These are phyloP conservation scores for Lucilia sericata DNA, from an alignment of 1,140 invertebrate species.

Conservation along the genomic window DNA sequence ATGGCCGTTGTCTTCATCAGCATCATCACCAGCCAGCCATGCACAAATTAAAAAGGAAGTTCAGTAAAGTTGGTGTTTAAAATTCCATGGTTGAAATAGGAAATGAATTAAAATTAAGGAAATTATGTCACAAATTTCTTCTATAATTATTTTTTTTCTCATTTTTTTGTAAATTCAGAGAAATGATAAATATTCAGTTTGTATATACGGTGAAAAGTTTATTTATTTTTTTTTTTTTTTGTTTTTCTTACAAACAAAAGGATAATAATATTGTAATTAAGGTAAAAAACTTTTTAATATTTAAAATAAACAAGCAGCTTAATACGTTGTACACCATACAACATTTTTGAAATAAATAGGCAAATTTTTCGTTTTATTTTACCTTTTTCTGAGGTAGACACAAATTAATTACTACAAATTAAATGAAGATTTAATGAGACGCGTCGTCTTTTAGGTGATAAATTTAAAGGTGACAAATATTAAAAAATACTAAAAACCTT, in stretches of 20 bases:
- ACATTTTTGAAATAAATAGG: neutral
- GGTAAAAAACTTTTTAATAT: neutral
- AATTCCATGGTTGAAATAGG: constrained; percentile 16
- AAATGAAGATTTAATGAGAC: neutral
- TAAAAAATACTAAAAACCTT: too few relatives aligned
- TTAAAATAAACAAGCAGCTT: neutral
- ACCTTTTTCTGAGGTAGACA: neutral
- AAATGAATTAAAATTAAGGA: constrained; percentile 43
- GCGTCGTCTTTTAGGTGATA: too few relatives aligned
- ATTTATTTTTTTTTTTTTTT: neutral
- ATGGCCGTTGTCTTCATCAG: too few relatives aligned
- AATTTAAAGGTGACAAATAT: too few relatives aligned
- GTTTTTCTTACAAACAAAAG: neutral
- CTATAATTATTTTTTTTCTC: neutral
- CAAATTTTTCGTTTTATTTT: neutral
- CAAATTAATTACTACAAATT: neutral
- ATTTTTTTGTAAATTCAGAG: neutral
- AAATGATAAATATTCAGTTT: constrained; percentile 24
- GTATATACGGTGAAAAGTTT: neutral
- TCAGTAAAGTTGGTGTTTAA: constrained; percentile 20
- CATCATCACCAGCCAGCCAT: neutral
- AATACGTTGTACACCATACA: neutral
- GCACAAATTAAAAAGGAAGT: constrained; percentile 37
- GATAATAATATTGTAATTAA: constrained; percentile 36
- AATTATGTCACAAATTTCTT: constrained; percentile 32